Conservation (phyloP, 2,797 vertebrate species). For the Channallabes apus region DNA sequence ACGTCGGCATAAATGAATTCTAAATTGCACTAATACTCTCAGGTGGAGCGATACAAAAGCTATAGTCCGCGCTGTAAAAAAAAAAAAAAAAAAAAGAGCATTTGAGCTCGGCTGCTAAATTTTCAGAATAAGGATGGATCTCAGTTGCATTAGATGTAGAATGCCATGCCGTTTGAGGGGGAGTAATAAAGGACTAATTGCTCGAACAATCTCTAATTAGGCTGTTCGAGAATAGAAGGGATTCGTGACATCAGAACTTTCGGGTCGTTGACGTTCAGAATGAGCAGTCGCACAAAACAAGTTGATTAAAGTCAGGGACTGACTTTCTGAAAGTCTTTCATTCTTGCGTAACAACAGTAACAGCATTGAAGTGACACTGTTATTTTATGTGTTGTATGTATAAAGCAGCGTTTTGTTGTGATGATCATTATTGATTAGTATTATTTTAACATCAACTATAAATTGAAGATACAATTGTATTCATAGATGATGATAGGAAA, state of each 20-base stretch:
- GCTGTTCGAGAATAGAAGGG: not conserved
- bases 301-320: not conserved
- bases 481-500: too few relatives aligned
- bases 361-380: constrained; percentile 16
- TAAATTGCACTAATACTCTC: not conserved
- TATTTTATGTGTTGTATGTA: constrained; percentile 5
- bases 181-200: not conserved
- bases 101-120: not conserved
- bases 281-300: not conserved
- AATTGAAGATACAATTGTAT: too few relatives aligned
- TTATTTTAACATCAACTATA: constrained; percentile 8
- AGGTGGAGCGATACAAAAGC: not conserved
- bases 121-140: not conserved
- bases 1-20: not conserved
- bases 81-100: too few relatives aligned
- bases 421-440: not conserved
- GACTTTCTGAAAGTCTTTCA: not conserved
- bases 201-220: not conserved
- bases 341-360: constrained; percentile 14
- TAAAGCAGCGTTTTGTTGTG: not conserved
- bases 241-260: not conserved
- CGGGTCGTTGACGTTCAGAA: not conserved
- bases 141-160: not conserved
- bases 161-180: not conserved
- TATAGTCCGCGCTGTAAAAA: not conserved